Conservation (phyloP, 2,113 vertebrate species). For the Bagarius yarrelli region DNA sequence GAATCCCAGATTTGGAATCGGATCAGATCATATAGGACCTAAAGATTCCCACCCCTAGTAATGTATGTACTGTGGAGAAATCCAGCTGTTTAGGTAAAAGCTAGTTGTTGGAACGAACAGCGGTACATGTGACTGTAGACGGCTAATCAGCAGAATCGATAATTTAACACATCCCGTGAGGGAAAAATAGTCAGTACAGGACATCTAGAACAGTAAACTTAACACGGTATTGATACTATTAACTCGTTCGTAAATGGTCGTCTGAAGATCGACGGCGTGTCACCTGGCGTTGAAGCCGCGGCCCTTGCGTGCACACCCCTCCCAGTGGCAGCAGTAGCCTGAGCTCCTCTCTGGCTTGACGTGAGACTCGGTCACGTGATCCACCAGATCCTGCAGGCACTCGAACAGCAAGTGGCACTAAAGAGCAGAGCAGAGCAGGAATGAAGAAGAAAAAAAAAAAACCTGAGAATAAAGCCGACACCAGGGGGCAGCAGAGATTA, state of each 20-base stretch:
- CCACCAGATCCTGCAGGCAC: constrained; percentile 90
- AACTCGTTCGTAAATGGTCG: too few relatives aligned
- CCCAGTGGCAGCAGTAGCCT: constrained; percentile 96
- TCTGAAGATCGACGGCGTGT: too few relatives aligned
- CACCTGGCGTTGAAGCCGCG: constrained; percentile 95
- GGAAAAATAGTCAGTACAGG: too few relatives aligned
- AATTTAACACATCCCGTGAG: too few relatives aligned
- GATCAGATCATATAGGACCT: too few relatives aligned
- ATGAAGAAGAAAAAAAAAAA: background rate
- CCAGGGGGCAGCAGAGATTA: background rate
- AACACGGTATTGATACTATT: too few relatives aligned
- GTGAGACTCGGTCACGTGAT: constrained; percentile 93
- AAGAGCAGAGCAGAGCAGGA: background rate
- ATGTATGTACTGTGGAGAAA: background rate
- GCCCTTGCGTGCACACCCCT: constrained; percentile 90
- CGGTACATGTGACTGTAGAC: background rate
- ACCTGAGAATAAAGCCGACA: background rate
- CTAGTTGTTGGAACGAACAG: background rate
- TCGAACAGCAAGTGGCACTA: constrained; percentile 94
- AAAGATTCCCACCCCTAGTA: too few relatives aligned
- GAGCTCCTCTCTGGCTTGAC: constrained; percentile 94
- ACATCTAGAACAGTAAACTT: too few relatives aligned
- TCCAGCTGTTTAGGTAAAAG: background rate
- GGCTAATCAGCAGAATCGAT: background rate
- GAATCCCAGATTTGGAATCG: too few relatives aligned